Conservation (phyloP, 1,140 invertebrate species). For the Drosophila carrolli region DNA sequence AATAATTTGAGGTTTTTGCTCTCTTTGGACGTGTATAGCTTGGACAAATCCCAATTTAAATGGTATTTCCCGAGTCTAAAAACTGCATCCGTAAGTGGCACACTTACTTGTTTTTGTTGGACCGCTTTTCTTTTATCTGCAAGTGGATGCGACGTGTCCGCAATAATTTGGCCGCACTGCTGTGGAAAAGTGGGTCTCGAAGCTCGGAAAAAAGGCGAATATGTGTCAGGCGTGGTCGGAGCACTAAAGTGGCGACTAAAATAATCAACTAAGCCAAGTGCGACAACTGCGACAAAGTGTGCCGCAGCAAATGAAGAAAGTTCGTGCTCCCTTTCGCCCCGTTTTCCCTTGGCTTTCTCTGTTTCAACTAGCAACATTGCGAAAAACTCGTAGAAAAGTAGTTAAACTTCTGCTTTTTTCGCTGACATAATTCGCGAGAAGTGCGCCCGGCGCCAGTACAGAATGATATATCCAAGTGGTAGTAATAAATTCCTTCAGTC, state of each 20-base stretch:
- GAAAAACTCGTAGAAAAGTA: constrained; percentile 74
- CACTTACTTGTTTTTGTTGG: constrained; percentile 6
- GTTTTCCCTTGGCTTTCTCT: constrained; percentile 1
- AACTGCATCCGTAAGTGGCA: constrained; percentile 1
- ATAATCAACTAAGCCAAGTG: constrained; percentile 73
- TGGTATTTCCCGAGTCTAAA: neutral
- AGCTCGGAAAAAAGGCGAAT: constrained; percentile 40
- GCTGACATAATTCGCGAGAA: constrained; percentile 66
- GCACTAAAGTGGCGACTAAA: constrained; percentile 31
- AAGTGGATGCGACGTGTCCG: constrained; percentile 64
- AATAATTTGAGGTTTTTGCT: neutral
- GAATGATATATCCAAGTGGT: constrained; percentile 65
- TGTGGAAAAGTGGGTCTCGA: constrained; percentile 42
- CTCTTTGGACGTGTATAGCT: neutral
- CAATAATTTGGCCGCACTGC: constrained; percentile 68
- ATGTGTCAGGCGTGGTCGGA: constrained; percentile 58
- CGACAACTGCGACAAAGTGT: constrained; percentile 72
- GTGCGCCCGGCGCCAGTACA: constrained; percentile 37
- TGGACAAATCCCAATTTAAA: neutral
- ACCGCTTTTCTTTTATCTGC: constrained; percentile 11
- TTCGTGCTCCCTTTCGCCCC: constrained; percentile 19
- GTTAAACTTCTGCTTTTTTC: constrained; percentile 76
- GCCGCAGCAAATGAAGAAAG: constrained; percentile 73
- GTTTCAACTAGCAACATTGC: constrained; percentile 24
- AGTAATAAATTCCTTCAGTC: constrained; percentile 67